Percentiles rank a stretch among this genome's conserved stretches.
Evolutionary conservation across 30 jellyfish, hydroid and myxozoan genomes (phyloP).

Genomic region (Aurelia aurita complex sp. Pacific): DNA sequence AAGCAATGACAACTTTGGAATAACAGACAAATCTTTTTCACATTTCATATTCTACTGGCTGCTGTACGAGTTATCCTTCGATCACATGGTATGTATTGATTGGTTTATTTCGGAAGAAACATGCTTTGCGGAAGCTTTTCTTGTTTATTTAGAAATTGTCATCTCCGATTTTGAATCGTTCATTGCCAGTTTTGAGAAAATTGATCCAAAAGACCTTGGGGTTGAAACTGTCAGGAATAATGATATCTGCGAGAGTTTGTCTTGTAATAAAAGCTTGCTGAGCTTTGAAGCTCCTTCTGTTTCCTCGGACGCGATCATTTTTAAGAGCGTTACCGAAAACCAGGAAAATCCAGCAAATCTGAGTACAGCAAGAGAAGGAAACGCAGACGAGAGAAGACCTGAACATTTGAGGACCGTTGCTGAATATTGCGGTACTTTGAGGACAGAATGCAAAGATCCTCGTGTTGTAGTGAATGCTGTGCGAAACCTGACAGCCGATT

Average conservation of each 20-base stretch:
- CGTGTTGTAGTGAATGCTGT: too few species aligned
- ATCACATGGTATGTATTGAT: conserved; percentile 62
- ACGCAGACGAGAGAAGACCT: too few species aligned
- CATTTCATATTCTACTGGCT: conserved; percentile 32
- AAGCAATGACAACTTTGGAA: background rate
- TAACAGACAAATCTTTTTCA: conserved; percentile 5
- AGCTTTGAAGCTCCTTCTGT: too few species aligned
- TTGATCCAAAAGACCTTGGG: background rate
- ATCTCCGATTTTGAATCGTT: conserved; percentile 39
- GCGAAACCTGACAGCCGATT: too few species aligned
- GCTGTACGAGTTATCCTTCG: conserved; percentile 45
- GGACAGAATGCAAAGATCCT: too few species aligned
- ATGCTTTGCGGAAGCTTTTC: conserved; percentile 21
- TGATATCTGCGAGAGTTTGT: background rate
- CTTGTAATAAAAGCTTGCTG: too few species aligned
- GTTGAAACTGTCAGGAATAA: background rate
- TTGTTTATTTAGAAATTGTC: conserved; percentile 29
- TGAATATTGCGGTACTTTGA: too few species aligned
- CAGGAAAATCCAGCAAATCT: too few species aligned
- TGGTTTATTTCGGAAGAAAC: conserved; percentile 68
- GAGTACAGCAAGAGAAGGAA: too few species aligned
- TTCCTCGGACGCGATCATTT: too few species aligned
- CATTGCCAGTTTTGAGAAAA: background rate
- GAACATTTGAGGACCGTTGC: too few species aligned
- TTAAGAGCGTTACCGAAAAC: too few species aligned